A percentile compares a stretch with the other conserved stretches of the same genome.
Evolutionary conservation across 2,113 vertebrate genomes (phyloP).

Genomic region (Poeciliopsis occidentalis): DNA sequence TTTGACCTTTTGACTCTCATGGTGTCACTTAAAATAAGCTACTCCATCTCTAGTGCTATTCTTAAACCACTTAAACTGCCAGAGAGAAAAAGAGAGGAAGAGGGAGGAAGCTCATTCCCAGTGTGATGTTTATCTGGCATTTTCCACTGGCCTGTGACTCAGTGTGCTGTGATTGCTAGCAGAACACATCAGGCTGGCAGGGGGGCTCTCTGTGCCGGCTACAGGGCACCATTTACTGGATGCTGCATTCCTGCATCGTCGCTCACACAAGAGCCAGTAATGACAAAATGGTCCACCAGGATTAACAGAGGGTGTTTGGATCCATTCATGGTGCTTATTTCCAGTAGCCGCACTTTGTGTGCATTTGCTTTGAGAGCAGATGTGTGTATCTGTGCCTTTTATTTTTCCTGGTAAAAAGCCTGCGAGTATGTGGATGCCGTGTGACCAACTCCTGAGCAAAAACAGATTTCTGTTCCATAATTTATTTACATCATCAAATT

Average conservation of each 20-base stretch:
- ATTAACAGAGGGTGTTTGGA: slow-evolving; percentile 32
- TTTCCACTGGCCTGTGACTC: slow-evolving; percentile 71
- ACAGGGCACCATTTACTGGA: slow-evolving; percentile 58
- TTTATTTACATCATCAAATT: slow-evolving; percentile 39
- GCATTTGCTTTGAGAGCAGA: slow-evolving; percentile 24
- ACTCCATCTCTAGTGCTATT: slow-evolving; percentile 64
- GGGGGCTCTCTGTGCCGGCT: slow-evolving; percentile 38
- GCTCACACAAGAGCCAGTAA: slow-evolving; percentile 36
- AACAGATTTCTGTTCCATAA: slow-evolving; percentile 20
- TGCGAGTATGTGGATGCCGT: slow-evolving; percentile 5
- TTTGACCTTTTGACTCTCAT: slow-evolving; percentile 67
- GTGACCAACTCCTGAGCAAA: slow-evolving; percentile 20
- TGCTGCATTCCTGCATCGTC: slow-evolving; percentile 42
- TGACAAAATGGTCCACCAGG: slow-evolving; percentile 35
- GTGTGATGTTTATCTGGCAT: slow-evolving; percentile 76
- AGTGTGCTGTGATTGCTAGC: slow-evolving; percentile 63
- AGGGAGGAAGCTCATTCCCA: slow-evolving; percentile 62
- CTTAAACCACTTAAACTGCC: slow-evolving; percentile 69
- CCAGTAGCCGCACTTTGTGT: slow-evolving; percentile 30
- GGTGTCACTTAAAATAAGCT: slow-evolving; percentile 73
- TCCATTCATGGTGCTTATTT: slow-evolving; percentile 24
- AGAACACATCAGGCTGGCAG: slow-evolving; percentile 52
- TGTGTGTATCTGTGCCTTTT: slow-evolving; percentile 28
- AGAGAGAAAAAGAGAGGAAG: slow-evolving; percentile 24
- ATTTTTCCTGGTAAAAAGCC: slow-evolving; percentile 13